Base-by-base conservation (phyloP, 2,797 vertebrate genomes). In the Psittacula echo region DNA sequence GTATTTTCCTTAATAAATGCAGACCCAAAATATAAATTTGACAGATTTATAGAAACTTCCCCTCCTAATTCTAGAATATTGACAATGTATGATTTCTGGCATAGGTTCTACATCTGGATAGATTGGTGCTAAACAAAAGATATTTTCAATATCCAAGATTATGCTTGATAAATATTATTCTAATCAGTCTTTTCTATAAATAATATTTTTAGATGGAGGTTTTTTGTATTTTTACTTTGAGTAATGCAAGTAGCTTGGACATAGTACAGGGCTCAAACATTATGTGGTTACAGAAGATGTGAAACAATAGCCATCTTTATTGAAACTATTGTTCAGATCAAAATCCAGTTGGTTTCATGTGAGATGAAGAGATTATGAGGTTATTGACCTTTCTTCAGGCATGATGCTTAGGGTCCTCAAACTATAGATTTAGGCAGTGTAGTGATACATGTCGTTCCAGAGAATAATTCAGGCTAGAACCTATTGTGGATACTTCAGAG, bases 1-100 rank as follows among this genome's bases (percentile, higher is more conserved):
- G 79, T 81, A 70, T 91, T 91, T 88, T 89, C 47, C 58, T 76
- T 64, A 93, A 79, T 30, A 93, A 93, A 92, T 90, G 42, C 65
- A 72, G 15, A 15, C 79, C 42, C 21, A 85, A 82, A 82, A 89
- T 48, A 79, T 5, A 89, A 71, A 74, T 85, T 77, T 74, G 77
- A 79, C 37, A 93, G 84, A 82, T 89, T 95, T 85, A 87, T 83
- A 76, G 79, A 86, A 81, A 92, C n/a, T 78, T 71, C 29, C 23
- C 23, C 7, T 53, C 80, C 77, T 78, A 67, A 75, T 92, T 94
- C 42, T 66, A 26, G 45, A 32, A 13, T 75, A 54, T 64, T 70
- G 70, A 47, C 44, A 60, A 30, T 20, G 13, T 48, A 29, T 6
- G 27, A 64, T 90, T 79, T 84, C 42, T 91, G 77, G 61, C 42